A percentile compares a stretch with the other conserved stretches of the same genome.
phyloP scores from a whole-genome alignment of 2,888 invertebrate species.

The Nasonia oneida region DNA sequence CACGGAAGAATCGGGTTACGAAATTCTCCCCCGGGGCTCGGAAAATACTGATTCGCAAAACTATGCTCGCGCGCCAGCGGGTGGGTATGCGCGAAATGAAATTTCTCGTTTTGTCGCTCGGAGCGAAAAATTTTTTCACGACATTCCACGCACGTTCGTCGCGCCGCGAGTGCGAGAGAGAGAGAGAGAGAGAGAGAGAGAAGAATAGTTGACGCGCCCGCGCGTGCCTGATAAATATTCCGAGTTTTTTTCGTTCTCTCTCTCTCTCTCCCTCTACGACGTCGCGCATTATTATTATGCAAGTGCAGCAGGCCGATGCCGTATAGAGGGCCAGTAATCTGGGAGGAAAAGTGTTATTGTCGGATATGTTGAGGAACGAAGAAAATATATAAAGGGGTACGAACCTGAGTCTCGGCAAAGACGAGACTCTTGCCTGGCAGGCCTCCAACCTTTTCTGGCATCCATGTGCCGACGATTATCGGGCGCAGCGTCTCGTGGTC shows the following conservation, averaged over 20 bases:
- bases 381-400: slow-evolving; percentile 40
- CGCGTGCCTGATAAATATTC: background rate
- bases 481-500: slow-evolving; percentile 92
- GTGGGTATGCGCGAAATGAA: background rate
- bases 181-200: no score
- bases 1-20: background rate
- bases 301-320: no score
- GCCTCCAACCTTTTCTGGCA: slow-evolving; percentile 93
- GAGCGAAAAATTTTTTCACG: background rate
- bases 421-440: slow-evolving; percentile 90
- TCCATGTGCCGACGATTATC: slow-evolving; percentile 93
- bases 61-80: no score
- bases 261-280: background rate
- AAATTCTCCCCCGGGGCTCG: background rate
- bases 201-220: background rate
- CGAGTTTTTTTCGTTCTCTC: background rate
- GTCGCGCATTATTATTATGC: no score
- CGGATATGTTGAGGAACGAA: background rate
- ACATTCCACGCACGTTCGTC: background rate
- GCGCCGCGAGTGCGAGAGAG: background rate
- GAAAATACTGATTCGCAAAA: no score
- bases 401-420: slow-evolving; percentile 94
- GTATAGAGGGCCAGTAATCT: no score
- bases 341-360: no score
- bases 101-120: background rate